Percentiles rank a stretch among this genome's conserved stretches.
Evolutionary conservation across 2,888 invertebrate genomes (phyloP).

Genomic region (Margaritifera margaritifera): DNA sequence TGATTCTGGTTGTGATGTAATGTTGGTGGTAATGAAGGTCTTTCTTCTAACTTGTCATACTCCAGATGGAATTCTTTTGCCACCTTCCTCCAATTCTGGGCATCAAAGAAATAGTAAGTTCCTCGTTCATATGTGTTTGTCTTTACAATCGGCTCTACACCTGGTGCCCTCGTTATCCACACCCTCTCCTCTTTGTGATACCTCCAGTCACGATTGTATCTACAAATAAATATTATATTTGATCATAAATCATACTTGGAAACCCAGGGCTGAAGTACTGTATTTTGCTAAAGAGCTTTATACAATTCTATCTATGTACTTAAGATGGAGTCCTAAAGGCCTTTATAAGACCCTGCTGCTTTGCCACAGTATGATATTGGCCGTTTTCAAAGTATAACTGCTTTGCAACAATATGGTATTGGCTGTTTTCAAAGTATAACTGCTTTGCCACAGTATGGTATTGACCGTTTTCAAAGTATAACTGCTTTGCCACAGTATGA

Average conservation of each 20-base stretch:
- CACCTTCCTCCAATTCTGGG: slow-evolving; percentile 98
- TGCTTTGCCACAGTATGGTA: too few relatives aligned
- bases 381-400: too few relatives aligned
- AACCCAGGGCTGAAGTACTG: not conserved
- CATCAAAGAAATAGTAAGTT: slow-evolving; percentile 99
- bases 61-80: slow-evolving; percentile 99
- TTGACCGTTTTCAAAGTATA: too few relatives aligned
- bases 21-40: slow-evolving; percentile 77
- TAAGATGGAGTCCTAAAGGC: too few relatives aligned
- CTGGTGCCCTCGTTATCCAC: slow-evolving; percentile 98
- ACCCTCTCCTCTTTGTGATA: slow-evolving; percentile 99
- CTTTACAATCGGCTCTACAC: slow-evolving; percentile 94
- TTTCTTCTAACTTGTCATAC: slow-evolving; percentile 97
- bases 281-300: too few relatives aligned
- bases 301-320: too few relatives aligned
- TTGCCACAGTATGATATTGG: too few relatives aligned
- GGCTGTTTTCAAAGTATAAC: too few relatives aligned
- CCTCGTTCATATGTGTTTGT: slow-evolving; percentile 97
- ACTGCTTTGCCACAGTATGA: too few relatives aligned
- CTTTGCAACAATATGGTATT: too few relatives aligned
- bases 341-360: too few relatives aligned
- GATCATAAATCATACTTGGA: not conserved
- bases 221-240: slow-evolving; percentile 70
- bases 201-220: slow-evolving; percentile 99
- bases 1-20: slow-evolving; percentile 57